A percentile compares a stretch with the other conserved stretches of the same genome.
Evolutionary conservation across 2,113 vertebrate species (phyloP).

Genomic region (Macrotus californicus): DNA sequence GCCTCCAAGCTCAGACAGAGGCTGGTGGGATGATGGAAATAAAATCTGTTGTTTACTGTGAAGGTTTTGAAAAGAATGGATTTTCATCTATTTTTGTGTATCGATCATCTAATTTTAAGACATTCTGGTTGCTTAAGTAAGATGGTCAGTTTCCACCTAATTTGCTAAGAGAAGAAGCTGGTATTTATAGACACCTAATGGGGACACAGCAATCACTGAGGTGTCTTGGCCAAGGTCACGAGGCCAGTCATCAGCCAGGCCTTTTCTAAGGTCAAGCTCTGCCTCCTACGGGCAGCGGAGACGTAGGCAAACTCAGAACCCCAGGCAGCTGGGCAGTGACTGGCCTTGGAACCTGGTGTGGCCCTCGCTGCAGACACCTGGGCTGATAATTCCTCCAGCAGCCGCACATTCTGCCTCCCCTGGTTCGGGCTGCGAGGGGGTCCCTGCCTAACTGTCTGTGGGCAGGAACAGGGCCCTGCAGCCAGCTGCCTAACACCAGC

Average conservation of each 20-base stretch:
- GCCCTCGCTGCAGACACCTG: background rate
- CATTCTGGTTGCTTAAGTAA: slow-evolving; percentile 21
- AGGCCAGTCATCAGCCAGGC: background rate
- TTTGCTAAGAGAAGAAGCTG: background rate
- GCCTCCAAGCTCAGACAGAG: background rate
- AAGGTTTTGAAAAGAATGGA: slow-evolving; percentile 30
- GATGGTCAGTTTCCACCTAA: background rate
- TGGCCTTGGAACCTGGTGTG: background rate
- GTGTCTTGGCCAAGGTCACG: background rate
- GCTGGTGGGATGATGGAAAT: background rate
- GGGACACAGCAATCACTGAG: background rate
- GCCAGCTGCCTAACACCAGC: background rate
- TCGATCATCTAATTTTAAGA: slow-evolving; percentile 48
- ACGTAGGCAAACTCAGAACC: background rate
- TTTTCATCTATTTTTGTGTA: slow-evolving; percentile 34
- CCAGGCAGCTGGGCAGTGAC: background rate
- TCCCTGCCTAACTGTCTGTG: background rate
- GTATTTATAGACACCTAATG: background rate
- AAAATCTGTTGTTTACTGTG: background rate
- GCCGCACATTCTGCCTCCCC: background rate
- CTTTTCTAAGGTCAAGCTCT: background rate
- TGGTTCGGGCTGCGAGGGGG: background rate
- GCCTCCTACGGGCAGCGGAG: background rate
- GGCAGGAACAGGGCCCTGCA: background rate
- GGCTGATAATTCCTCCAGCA: background rate